Evolutionary conservation across 2,888 invertebrate genomes (phyloP), one percentile per base, ranked within the genome.

Genomic region (Lutraria lutraria): DNA sequence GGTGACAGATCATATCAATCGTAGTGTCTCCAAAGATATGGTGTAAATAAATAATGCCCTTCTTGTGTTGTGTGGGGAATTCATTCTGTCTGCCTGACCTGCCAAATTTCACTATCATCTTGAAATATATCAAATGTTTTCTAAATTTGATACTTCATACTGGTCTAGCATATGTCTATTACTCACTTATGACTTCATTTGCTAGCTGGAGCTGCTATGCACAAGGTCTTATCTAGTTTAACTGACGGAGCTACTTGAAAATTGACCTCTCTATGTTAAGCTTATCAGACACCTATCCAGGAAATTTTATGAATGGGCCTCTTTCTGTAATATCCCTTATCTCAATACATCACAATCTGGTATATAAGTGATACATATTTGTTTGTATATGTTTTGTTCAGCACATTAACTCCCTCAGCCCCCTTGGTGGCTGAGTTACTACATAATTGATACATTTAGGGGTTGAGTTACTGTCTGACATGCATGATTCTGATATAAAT

Each of bases 271-370:
- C 76, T 76, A 76, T 54, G 79, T 25, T 52, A 54, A 19, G 72
- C 79, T 85, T 85, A 85, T 79, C 85, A 80, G 85, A 60, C 85
- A 85, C 34, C 80, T 79, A 79, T 54, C 31, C 60, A 84, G 8
- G 72, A 54, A 80, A 60, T 34, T 79, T 80, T 85, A 85, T 85
- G 85, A 85, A 85, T 85, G 85, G 60, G 53, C 60, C 80, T 79
- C 79, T 85, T 31, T 79, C 60, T 25, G 16, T 31, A 25, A 25
- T 31, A 76, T 31, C 34, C 34, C 56, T 60, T 85, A 85, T 85
- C 85, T 79, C 25, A 83, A 12, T n/a, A 8, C 63, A 76, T 76
- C 76, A 76, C 29, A 76, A 34, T 31, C 31, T 76, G 76, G 76
- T 76, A 34, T 76, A 34, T 31, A 76, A 31, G 76, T 76, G 76